These are phyloP conservation scores for Cottus gobio DNA, from an alignment of 2,113 vertebrate genomes.

Conservation along the genomic window DNA sequence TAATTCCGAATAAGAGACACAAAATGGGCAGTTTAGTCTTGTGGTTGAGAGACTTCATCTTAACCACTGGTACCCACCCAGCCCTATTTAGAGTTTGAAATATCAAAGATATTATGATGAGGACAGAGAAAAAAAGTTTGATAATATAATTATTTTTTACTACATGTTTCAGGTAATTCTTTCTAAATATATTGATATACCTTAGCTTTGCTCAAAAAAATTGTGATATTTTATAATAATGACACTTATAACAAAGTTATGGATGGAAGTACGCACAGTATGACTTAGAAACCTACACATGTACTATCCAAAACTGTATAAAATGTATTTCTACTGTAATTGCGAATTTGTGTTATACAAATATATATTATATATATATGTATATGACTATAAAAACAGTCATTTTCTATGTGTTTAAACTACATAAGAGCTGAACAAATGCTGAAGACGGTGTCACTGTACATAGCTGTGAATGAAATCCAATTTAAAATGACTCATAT, in stretches of 20 bases:
- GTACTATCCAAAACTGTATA: conserved; percentile 90
- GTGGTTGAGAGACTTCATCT: conserved; percentile 48
- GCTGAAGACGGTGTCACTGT: conserved; percentile 86
- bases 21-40: conserved; percentile 60
- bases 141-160: conserved; percentile 87
- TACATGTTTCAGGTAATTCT: conserved; percentile 87
- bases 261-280: conserved; percentile 80
- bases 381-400: conserved; percentile 88
- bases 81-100: conserved; percentile 72
- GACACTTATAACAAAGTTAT: conserved; percentile 81
- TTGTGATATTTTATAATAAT: conserved; percentile 86
- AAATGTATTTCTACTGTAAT: conserved; percentile 98
- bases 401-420: conserved; percentile 98
- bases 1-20: conserved; percentile 50
- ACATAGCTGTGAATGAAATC: conserved; percentile 95
- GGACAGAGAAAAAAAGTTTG: conserved; percentile 81
- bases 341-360: conserved; percentile 96
- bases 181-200: conserved; percentile 88
- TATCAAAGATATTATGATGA: conserved; percentile 78
- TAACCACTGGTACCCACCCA: conserved; percentile 49
- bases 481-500: conserved; percentile 92
- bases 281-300: conserved; percentile 88
- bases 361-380: conserved; percentile 94
- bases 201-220: conserved; percentile 87
- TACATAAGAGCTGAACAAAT: conserved; percentile 78